Percentiles rank a stretch among this genome's conserved stretches.
These are phyloP conservation scores for Micrasema longulum DNA, from an alignment of 1,140 invertebrate species.

Conservation along the genomic window DNA sequence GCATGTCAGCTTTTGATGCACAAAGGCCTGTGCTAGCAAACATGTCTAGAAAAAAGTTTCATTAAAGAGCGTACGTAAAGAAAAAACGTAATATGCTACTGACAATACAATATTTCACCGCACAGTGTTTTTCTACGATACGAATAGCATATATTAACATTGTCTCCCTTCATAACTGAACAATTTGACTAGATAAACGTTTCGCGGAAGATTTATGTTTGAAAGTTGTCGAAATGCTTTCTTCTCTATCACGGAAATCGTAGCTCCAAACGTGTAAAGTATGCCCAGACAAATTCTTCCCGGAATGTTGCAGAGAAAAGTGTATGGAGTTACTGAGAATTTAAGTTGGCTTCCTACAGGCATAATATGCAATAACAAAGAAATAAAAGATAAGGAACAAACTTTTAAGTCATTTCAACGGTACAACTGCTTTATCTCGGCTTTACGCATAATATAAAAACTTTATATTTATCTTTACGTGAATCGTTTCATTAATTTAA, in stretches of 20 bases:
- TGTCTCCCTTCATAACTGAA: conserved; percentile 25
- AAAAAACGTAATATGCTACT: conserved; percentile 15
- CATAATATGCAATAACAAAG: too few species aligned
- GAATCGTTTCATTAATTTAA: too few species aligned
- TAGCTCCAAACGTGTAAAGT: conserved; percentile 5
- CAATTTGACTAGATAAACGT: conserved; percentile 24
- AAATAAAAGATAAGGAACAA: too few species aligned
- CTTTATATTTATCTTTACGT: too few species aligned
- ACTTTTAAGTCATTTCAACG: too few species aligned
- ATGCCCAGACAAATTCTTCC: conserved; percentile 9
- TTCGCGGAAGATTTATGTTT: conserved; percentile 21
- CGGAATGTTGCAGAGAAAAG: too few species aligned
- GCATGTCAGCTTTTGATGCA: conserved; percentile 8
- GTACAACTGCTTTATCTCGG: too few species aligned
- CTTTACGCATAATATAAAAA: too few species aligned
- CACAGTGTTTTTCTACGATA: not conserved
- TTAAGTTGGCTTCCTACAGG: too few species aligned
- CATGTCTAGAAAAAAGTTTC: conserved; percentile 28
- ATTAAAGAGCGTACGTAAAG: conserved; percentile 8
- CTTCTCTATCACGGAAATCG: not conserved
- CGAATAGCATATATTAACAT: conserved; percentile 31
- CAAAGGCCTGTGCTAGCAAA: conserved; percentile 16
- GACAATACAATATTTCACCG: conserved; percentile 3
- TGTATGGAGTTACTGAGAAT: too few species aligned
- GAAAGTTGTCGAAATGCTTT: conserved; percentile 27